A percentile compares a stretch with the other conserved stretches of the same genome.
phyloP scores from a whole-genome alignment of 2,113 vertebrate genomes.

The Platysternon megacephalum region DNA sequence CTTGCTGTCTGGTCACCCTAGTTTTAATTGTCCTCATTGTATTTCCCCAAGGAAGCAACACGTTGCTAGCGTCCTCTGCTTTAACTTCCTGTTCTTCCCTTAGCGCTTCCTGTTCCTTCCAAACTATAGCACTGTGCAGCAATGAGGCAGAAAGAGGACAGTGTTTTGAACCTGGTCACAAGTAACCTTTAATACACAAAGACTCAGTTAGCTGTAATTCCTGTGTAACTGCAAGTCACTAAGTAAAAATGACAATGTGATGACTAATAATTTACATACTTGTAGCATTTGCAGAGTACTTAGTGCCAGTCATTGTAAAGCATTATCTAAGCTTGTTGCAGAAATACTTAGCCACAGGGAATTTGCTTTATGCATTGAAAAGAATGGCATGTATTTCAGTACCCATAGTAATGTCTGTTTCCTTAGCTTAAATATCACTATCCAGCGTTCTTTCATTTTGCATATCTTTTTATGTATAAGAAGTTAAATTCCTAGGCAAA shows the following conservation, averaged over 20 bases:
- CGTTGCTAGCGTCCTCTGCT: background rate
- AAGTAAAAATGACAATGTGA: background rate
- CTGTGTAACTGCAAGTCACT: background rate
- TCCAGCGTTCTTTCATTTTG: conserved; percentile 63
- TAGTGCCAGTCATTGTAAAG: background rate
- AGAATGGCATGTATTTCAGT: background rate
- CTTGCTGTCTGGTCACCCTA: too few species aligned
- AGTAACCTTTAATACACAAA: background rate
- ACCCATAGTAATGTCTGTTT: background rate
- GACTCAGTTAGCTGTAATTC: background rate
- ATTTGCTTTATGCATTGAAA: background rate
- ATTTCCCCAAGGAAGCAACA: fast-evolving
- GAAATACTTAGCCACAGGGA: background rate
- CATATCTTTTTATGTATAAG: conserved; percentile 65
- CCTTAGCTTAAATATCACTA: conserved; percentile 58
- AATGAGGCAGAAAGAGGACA: background rate
- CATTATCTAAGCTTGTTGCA: conserved; percentile 40
- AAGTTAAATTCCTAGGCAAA: conserved; percentile 76
- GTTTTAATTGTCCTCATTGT: background rate
- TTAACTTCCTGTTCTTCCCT: background rate
- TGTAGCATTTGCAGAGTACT: conserved; percentile 9
- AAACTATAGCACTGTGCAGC: background rate
- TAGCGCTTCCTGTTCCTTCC: background rate
- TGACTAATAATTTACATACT: background rate
- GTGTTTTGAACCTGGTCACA: background rate